Evolutionary conservation across 1,140 invertebrate species (phyloP).

Genomic region (Wasmannia auropunctata): DNA sequence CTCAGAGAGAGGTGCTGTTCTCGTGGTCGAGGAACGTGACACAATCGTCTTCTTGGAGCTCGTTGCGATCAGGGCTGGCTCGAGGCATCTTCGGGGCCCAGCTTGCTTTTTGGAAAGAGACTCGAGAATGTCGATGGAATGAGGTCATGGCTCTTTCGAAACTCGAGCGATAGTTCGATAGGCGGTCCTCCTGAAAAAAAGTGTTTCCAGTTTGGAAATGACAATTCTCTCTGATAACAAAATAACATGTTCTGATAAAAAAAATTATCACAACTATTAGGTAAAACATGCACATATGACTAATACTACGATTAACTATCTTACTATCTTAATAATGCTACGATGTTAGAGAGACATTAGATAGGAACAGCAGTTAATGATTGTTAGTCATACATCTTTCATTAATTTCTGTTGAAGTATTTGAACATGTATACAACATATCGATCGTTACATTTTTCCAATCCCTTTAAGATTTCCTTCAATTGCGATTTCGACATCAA

Average conservation of each 20-base stretch:
- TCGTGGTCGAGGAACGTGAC: conserved; percentile 36
- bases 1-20: conserved; percentile 36
- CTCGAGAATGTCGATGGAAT: not conserved
- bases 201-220: not conserved
- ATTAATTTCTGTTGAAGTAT: not conserved
- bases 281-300: not conserved
- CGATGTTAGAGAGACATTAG: not conserved
- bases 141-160: not conserved
- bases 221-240: not conserved
- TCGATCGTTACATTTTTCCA: not conserved
- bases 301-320: not conserved
- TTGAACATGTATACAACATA: not conserved
- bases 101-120: not conserved
- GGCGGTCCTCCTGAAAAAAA: not conserved
- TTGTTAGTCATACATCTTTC: not conserved
- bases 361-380: not conserved
- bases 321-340: not conserved
- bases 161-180: not conserved
- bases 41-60: conserved; percentile 44
- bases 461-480: not conserved
- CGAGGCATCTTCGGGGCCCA: not conserved
- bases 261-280: too few species aligned
- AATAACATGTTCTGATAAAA: too few species aligned
- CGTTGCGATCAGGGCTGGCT: conserved; percentile 2
- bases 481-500: not conserved